A percentile compares a stretch with the other conserved stretches of the same genome.
Evolutionary conservation across 2,888 invertebrate genomes (phyloP).

Genomic region (Cistogaster globosa): DNA sequence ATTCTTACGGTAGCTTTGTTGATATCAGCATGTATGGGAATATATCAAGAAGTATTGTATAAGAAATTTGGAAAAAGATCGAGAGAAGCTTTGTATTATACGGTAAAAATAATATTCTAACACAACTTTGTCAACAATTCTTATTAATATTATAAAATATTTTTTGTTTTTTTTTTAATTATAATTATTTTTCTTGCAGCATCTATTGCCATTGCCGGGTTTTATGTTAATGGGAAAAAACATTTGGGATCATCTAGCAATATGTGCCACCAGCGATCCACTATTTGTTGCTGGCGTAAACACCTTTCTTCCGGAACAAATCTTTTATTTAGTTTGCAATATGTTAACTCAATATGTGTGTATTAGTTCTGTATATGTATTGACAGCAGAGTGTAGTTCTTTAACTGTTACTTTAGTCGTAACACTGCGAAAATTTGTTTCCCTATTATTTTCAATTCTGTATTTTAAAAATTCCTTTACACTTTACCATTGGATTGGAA

Average conservation of each 20-base stretch:
- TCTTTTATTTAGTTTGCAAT: slow-evolving; percentile 91
- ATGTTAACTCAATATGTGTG: slow-evolving; percentile 96
- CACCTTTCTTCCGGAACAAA: slow-evolving; percentile 87
- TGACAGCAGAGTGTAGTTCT: slow-evolving; percentile 97
- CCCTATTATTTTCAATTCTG: slow-evolving; percentile 96
- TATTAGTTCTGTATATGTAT: slow-evolving; percentile 96
- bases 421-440: slow-evolving; percentile 97
- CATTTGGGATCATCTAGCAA: slow-evolving; percentile 89
- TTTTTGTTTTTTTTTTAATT: neutral
- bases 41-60: slow-evolving; percentile 95
- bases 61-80: slow-evolving; percentile 95
- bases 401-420: slow-evolving; percentile 97
- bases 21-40: slow-evolving; percentile 97
- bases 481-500: slow-evolving; percentile 94
- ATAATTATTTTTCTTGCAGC: slow-evolving; percentile 84
- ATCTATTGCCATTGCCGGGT: slow-evolving; percentile 94
- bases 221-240: slow-evolving; percentile 92
- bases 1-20: slow-evolving; percentile 94
- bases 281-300: slow-evolving; percentile 83
- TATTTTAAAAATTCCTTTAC: slow-evolving; percentile 98
- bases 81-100: slow-evolving; percentile 92
- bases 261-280: slow-evolving; percentile 88
- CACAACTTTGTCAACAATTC: neutral
- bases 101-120: slow-evolving; percentile 83
- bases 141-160: too few relatives aligned